Base-by-base conservation (phyloP, 2,113 vertebrate genomes). In the Oceanodroma tethys region DNA sequence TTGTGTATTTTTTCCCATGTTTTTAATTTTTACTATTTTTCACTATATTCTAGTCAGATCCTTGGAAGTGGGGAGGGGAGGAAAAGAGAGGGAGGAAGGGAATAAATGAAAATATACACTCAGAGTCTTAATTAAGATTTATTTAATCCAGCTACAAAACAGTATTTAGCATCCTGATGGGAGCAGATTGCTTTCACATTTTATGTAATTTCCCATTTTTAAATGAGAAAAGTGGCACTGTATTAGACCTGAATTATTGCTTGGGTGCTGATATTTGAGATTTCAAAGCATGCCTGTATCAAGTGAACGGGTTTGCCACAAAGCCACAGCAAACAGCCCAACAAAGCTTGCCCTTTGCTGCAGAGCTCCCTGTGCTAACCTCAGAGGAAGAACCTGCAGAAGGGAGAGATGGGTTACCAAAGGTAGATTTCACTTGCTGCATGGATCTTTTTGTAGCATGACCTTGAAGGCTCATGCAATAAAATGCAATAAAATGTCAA, bases 81-180 rank as follows among this genome's bases (percentile, higher is more conserved):
- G 21, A 48, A 87, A 81, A 81, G 21, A 60, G 67, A 83, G 63
- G 13, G 36, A 92, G 72, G 72, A 89, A 95, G 48, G 91, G 74
- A 94, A 87, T 53, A 97, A 94, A 67, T 88, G 21, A 95, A 97
- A 94, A 88, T 73, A 92, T 90, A 78, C 18, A 60, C 79, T 93
- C 43, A 89, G 67, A 40, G 0, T 86, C 86, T 76, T 88, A 81
- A 93, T 93, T 95, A 88, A 92, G 86, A 94, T 96, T 96, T 95
- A 96, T 73, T 93, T 95, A 92, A 85, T 82, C 89, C 84, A 80
- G 62, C 74, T 60, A 94, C 81, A 97, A 95, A 96, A 89, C 93
- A 95, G 89, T 89, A 94, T 93, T 95, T 96, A 95, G 74, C 89
- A 94, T 96, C 88, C 86, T 93, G 93, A 96, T 90, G 94, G 81